phyloP scores from a whole-genome alignment of 2,797 vertebrate species.

The Gallinago nigripennis region DNA sequence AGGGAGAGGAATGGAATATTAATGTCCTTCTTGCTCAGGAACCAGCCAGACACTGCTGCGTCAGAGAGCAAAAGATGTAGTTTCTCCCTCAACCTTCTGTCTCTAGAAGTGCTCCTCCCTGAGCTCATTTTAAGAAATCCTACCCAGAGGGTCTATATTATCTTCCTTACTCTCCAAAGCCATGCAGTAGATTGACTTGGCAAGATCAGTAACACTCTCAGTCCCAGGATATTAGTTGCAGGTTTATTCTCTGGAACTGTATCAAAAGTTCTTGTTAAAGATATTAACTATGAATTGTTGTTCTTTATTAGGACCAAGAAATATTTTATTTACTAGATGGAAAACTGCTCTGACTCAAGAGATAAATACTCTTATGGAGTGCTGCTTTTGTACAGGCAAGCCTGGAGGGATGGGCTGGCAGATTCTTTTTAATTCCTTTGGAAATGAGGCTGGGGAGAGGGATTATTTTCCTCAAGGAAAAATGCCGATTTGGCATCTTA shows the following conservation, averaged over 20 bases:
- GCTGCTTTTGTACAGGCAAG: slow-evolving; percentile 45
- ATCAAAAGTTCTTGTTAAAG: slow-evolving; percentile 17
- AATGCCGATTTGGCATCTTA: slow-evolving; percentile 44
- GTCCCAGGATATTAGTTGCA: slow-evolving; percentile 28
- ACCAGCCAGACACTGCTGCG: background rate
- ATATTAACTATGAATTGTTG: slow-evolving; percentile 15
- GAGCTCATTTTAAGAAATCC: background rate
- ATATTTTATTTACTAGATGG: slow-evolving; percentile 24
- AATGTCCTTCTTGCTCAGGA: background rate
- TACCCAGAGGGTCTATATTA: background rate
- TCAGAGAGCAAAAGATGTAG: background rate
- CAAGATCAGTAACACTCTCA: background rate
- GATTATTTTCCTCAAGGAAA: slow-evolving; percentile 48
- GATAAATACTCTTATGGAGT: background rate
- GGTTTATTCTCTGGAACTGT: slow-evolving; percentile 45
- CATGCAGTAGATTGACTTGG: background rate
- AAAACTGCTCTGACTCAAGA: slow-evolving; percentile 22
- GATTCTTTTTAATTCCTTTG: slow-evolving; percentile 57
- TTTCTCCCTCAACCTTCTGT: background rate
- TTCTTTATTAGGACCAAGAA: slow-evolving; percentile 8
- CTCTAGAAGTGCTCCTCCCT: background rate
- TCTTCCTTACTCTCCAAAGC: background rate
- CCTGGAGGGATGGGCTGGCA: slow-evolving; percentile 31
- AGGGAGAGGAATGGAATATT: background rate
- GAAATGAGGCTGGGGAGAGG: background rate